Evolutionary conservation across 2,797 vertebrate species (phyloP).

Genomic region (Sternarchorhynchus goeldii): DNA sequence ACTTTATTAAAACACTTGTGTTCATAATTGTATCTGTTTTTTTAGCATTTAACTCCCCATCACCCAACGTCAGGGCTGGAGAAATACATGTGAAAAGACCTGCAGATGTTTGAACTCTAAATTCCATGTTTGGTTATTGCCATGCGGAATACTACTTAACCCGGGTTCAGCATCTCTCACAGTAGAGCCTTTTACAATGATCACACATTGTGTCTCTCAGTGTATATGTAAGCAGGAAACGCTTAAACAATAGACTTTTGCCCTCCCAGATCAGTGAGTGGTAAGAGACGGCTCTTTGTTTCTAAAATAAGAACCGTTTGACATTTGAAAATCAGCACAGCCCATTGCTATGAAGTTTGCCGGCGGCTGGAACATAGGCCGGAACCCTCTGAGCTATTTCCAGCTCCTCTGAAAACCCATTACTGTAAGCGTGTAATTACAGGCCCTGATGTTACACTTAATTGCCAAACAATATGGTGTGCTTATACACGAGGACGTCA

Average conservation of each 20-base stretch:
- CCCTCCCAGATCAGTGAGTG: constrained; percentile 70
- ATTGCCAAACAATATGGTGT: constrained; percentile 84
- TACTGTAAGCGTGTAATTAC: constrained; percentile 82
- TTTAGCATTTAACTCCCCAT: neutral
- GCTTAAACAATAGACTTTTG: constrained; percentile 68
- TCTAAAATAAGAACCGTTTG: constrained; percentile 72
- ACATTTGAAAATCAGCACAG: constrained; percentile 74
- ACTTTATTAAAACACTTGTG: neutral
- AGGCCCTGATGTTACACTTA: constrained; percentile 77
- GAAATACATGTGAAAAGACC: constrained; percentile 7
- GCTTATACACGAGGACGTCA: constrained; percentile 76
- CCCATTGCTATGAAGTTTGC: constrained; percentile 68
- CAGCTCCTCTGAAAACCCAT: constrained; percentile 74
- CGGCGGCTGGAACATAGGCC: constrained; percentile 68
- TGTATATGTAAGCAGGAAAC: constrained; percentile 70
- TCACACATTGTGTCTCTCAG: constrained; percentile 51
- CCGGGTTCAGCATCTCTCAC: constrained; percentile 26
- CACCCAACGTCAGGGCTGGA: neutral
- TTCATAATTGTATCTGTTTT: neutral
- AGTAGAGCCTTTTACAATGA: constrained; percentile 49
- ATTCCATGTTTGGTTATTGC: constrained; percentile 23
- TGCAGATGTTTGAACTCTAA: constrained; percentile 9
- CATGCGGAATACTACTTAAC: constrained; percentile 31
- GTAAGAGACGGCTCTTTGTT: constrained; percentile 69
- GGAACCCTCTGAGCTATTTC: constrained; percentile 78